Evolutionary conservation across 2,888 invertebrate species (phyloP).

Genomic region (Acrobasis consociella): DNA sequence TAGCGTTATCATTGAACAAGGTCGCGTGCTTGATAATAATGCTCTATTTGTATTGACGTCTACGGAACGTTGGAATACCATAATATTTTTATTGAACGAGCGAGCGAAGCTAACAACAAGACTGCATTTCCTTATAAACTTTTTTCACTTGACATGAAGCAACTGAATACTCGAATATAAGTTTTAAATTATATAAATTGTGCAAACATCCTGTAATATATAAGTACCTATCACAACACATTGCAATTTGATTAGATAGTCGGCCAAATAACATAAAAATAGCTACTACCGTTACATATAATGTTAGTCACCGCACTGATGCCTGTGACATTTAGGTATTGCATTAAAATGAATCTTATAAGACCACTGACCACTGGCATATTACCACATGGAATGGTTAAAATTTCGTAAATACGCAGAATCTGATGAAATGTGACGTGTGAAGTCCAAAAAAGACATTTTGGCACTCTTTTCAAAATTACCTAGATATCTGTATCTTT

Average conservation of each 20-base stretch:
- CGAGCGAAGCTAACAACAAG: no score
- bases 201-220: background rate
- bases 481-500: no score
- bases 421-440: conserved; percentile 3
- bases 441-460: background rate
- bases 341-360: background rate
- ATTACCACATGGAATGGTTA: background rate
- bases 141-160: no score
- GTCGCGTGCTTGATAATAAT: conserved; percentile 23
- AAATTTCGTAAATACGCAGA: conserved; percentile 5
- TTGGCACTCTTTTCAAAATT: no score
- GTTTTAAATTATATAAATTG: background rate
- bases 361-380: background rate
- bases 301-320: background rate
- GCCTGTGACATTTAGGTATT: background rate
- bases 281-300: no score
- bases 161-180: no score
- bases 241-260: background rate
- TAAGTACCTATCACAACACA: background rate
- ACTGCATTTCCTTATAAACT: no score
- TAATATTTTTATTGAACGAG: no score
- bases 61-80: background rate
- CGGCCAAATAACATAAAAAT: conserved; percentile 1
- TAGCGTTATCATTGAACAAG: conserved; percentile 22
- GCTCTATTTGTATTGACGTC: conserved; percentile 6